phyloP scores from a whole-genome alignment of 2,113 vertebrate genomes.

The Dasyurus viverrinus region DNA sequence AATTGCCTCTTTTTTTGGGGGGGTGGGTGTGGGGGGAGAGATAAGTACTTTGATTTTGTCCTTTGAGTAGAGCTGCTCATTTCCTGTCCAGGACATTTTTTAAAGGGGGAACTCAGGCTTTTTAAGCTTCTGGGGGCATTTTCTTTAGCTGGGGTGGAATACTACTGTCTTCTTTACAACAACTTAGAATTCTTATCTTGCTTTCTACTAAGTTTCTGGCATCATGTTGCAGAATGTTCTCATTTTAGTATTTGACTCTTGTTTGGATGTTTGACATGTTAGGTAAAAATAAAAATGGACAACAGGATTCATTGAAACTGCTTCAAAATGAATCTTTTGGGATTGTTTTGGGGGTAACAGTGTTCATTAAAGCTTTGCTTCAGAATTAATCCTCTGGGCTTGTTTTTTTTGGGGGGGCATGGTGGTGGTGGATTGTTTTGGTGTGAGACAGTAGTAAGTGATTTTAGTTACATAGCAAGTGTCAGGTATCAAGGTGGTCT shows the following conservation, averaged over 20 bases:
- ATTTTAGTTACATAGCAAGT: too few relatives aligned
- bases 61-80: neutral
- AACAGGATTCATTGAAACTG: neutral
- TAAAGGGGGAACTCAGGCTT: too few relatives aligned
- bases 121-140: too few relatives aligned
- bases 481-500: too few relatives aligned
- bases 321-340: slow-evolving; percentile 34
- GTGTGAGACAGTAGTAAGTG: too few relatives aligned
- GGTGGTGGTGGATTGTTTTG: too few relatives aligned
- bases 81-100: neutral
- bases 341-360: neutral
- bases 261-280: slow-evolving; percentile 6
- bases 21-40: too few relatives aligned
- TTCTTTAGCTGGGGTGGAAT: slow-evolving; percentile 14
- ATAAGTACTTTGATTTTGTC: neutral
- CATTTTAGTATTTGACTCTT: slow-evolving; percentile 20
- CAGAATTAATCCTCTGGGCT: slow-evolving; percentile 23
- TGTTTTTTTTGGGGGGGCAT: too few relatives aligned
- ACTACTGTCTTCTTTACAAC: slow-evolving; percentile 23
- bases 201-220: slow-evolving; percentile 41
- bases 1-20: neutral
- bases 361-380: neutral
- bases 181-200: slow-evolving; percentile 47
- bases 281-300: slow-evolving; percentile 32
- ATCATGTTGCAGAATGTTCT: slow-evolving; percentile 33